Evolutionary conservation across 2,797 vertebrate species (phyloP).

Genomic region (Spea hammondii): DNA sequence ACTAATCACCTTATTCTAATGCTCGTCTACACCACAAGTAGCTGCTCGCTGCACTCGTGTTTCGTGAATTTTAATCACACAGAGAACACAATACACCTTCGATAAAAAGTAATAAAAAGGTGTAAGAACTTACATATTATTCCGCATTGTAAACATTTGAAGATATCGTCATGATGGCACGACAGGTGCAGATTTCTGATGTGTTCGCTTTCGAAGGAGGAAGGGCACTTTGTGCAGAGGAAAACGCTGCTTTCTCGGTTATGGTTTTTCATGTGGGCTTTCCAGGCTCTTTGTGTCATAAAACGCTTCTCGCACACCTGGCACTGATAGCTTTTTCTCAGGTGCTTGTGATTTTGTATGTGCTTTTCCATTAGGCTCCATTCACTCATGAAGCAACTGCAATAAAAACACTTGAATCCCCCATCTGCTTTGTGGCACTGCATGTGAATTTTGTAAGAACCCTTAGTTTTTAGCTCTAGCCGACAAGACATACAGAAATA

Average conservation of each 20-base stretch:
- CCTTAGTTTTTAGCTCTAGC: conserved; percentile 35
- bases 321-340: conserved; percentile 50
- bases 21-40: too few species aligned
- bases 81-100: too few species aligned
- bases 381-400: conserved; percentile 52
- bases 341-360: conserved; percentile 55
- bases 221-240: conserved; percentile 45
- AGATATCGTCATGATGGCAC: conserved; percentile 49
- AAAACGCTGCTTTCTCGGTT: conserved; percentile 28
- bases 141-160: conserved; percentile 55
- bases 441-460: conserved; percentile 52
- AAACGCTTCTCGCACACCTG: conserved; percentile 52
- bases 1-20: too few species aligned
- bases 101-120: too few species aligned
- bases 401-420: conserved; percentile 61
- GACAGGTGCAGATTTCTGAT: conserved; percentile 53
- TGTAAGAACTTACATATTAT: conserved; percentile 58
- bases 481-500: conserved; percentile 49
- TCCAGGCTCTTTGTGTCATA: conserved; percentile 46
- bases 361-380: conserved; percentile 65
- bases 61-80: too few species aligned
- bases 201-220: conserved; percentile 51
- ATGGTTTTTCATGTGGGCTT: conserved; percentile 51
- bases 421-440: conserved; percentile 51
- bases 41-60: too few species aligned